These are phyloP conservation scores for Catharus minimus DNA, from an alignment of 2,113 vertebrate genomes.

Conservation along the genomic window DNA sequence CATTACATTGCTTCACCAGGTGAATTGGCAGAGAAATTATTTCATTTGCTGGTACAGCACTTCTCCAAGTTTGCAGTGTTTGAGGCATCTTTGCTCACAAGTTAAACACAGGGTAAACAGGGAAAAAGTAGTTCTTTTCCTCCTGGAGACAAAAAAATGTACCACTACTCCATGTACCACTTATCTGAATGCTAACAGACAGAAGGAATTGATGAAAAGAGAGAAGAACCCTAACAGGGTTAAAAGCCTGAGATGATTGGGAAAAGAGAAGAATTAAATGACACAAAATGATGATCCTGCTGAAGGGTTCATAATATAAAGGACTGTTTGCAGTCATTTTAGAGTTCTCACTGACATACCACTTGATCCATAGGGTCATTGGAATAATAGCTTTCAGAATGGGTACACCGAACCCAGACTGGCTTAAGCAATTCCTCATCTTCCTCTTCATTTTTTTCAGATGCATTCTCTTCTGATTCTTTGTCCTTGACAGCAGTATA, in stretches of 20 bases:
- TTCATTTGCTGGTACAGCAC: not conserved
- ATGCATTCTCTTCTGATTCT: slow-evolving; percentile 73
- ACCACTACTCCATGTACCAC: not conserved
- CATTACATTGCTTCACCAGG: not conserved
- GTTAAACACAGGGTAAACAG: not conserved
- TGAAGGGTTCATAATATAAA: not conserved
- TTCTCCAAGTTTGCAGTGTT: not conserved
- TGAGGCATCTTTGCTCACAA: not conserved
- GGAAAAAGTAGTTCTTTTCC: not conserved
- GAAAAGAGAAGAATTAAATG: not conserved
- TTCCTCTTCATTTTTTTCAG: slow-evolving; percentile 83
- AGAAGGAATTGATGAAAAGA: not conserved
- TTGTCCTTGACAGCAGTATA: slow-evolving; percentile 75
- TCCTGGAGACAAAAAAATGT: not conserved
- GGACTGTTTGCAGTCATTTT: not conserved
- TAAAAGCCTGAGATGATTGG: not conserved
- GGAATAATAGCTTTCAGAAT: slow-evolving; percentile 95
- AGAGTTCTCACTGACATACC: slow-evolving; percentile 73
- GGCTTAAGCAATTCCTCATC: slow-evolving; percentile 92
- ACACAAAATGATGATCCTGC: not conserved
- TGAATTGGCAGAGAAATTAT: not conserved
- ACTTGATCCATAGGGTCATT: slow-evolving; percentile 99
- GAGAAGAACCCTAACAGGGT: not conserved
- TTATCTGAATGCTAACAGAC: not conserved
- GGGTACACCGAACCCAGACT: slow-evolving; percentile 96